phyloP scores from a whole-genome alignment of 2,888 invertebrate genomes.

The Drosophila leonis region DNA sequence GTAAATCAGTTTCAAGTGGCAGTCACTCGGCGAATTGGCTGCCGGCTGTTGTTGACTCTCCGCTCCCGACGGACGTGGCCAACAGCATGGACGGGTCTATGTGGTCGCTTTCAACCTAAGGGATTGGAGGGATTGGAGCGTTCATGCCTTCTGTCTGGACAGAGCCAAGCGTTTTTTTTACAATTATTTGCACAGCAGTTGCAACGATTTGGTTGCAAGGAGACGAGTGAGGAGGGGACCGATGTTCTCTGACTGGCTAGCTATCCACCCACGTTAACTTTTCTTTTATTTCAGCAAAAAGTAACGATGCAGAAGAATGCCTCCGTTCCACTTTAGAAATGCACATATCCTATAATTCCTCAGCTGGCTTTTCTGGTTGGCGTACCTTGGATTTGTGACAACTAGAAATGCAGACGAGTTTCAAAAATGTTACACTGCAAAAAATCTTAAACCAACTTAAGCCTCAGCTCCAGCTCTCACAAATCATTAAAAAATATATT shows the following conservation, averaged over 20 bases:
- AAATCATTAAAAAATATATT: background rate
- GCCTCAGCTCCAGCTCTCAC: background rate
- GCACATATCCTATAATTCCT: constrained; percentile 35
- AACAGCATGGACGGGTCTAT: constrained; percentile 31
- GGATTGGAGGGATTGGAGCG: constrained; percentile 8
- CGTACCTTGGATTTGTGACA: constrained; percentile 48
- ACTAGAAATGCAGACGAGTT: background rate
- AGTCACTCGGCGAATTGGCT: constrained; percentile 65
- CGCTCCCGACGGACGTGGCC: constrained; percentile 46
- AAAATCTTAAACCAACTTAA: background rate
- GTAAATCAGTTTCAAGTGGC: constrained; percentile 80
- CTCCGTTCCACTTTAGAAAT: constrained; percentile 43
- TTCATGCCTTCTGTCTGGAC: constrained; percentile 51
- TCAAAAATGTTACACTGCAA: constrained; percentile 37
- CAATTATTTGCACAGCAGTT: constrained; percentile 82
- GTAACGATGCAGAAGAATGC: constrained; percentile 77
- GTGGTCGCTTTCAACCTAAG: constrained; percentile 27
- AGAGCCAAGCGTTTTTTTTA: constrained; percentile 38
- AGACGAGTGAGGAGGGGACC: background rate
- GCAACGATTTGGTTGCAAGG: constrained; percentile 59
- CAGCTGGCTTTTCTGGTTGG: constrained; percentile 39
- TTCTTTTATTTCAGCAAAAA: constrained; percentile 69
- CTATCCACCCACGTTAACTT: constrained; percentile 37
- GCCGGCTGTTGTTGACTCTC: constrained; percentile 53
- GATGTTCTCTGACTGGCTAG: constrained; percentile 1